Conservation (phyloP, 2,888 invertebrate genomes). For the Rhagophthalmus giganteus region DNA sequence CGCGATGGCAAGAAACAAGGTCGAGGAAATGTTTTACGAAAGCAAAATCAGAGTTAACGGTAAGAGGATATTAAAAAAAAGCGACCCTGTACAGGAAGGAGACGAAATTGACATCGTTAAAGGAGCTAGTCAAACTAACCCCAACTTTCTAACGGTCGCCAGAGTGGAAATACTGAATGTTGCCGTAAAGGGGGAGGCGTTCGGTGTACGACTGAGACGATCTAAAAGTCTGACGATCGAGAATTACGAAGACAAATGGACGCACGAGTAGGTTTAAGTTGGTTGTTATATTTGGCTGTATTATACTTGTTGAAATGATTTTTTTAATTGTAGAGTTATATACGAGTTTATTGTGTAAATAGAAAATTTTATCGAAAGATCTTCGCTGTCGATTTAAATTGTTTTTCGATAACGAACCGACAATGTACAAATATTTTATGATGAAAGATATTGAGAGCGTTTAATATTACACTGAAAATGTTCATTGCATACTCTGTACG, state of each 20-base stretch:
- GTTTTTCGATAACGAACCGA: background rate
- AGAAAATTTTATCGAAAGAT: no score
- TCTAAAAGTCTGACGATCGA: conserved; percentile 74
- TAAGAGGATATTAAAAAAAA: conserved; percentile 75
- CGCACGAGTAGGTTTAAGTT: no score
- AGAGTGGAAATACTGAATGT: conserved; percentile 68
- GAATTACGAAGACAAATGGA: conserved; percentile 66
- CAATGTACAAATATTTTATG: no score
- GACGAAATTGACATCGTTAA: conserved; percentile 81
- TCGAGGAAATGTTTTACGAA: conserved; percentile 78
- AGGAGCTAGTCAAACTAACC: conserved; percentile 67
- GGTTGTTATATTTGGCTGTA: no score
- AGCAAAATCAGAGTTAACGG: conserved; percentile 81
- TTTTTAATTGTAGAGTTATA: no score
- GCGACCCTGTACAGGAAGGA: conserved; percentile 64
- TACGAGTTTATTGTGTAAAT: no score
- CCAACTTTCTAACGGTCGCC: conserved; percentile 69
- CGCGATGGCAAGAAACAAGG: conserved; percentile 74
- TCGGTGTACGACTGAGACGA: conserved; percentile 64
- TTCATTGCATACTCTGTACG: no score
- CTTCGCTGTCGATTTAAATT: no score
- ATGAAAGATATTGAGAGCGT: no score
- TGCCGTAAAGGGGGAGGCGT: conserved; percentile 60
- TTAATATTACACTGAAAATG: no score
- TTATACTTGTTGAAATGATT: no score